Evolutionary conservation across 64 coral and sea anemone genomes (phyloP).

Genomic region (Astreopora myriophthalma): DNA sequence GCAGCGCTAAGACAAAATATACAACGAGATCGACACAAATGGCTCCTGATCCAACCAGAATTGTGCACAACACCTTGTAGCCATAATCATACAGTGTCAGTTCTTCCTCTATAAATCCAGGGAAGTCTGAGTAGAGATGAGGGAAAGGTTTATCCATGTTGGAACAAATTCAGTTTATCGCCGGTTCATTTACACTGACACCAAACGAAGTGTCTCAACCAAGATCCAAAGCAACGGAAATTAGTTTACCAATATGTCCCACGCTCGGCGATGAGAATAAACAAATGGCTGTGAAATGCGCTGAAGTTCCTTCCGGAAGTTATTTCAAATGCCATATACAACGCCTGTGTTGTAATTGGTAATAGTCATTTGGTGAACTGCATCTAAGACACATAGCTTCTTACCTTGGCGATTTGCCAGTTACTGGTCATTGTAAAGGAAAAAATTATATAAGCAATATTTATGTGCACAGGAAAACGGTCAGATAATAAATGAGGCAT

Average conservation of each 20-base stretch:
- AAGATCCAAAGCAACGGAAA: neutral
- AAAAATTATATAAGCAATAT: neutral
- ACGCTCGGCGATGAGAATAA: neutral
- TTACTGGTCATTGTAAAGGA: neutral
- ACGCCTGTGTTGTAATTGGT: neutral
- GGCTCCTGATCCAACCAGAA: slow-evolving; percentile 59
- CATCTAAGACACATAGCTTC: neutral
- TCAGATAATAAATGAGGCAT: neutral
- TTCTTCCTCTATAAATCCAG: neutral
- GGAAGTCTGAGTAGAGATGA: neutral
- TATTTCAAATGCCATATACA: neutral
- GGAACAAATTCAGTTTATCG: neutral
- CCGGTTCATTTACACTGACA: neutral
- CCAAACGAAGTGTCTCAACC: neutral
- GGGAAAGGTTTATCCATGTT: neutral
- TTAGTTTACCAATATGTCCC: neutral
- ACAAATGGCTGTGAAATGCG: neutral
- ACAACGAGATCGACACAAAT: slow-evolving; percentile 64
- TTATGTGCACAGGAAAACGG: neutral
- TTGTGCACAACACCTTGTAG: slow-evolving; percentile 61
- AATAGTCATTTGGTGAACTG: neutral
- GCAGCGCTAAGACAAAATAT: slow-evolving; percentile 10
- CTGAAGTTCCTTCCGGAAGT: neutral
- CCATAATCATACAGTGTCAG: slow-evolving; percentile 54
- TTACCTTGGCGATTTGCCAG: neutral